A percentile compares a stretch with the other conserved stretches of the same genome.
These are phyloP conservation scores for Barbus barbus DNA, from an alignment of 2,113 vertebrate genomes.

Conservation along the genomic window DNA sequence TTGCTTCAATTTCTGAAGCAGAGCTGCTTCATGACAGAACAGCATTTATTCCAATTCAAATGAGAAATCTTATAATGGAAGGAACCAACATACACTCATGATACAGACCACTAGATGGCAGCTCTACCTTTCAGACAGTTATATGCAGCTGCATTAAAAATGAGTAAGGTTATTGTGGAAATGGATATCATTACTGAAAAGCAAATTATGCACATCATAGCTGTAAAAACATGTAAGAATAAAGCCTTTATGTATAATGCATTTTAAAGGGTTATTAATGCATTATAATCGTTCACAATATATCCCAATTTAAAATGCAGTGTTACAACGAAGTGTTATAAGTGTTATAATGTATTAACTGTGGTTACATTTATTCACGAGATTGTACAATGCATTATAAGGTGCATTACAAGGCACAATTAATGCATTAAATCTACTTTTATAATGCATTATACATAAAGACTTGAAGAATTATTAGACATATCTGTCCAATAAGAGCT, in stretches of 20 bases:
- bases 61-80: neutral
- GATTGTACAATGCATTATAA: no score
- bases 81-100: neutral
- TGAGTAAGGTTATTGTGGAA: neutral
- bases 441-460: no score
- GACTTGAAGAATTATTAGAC: no score
- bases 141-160: neutral
- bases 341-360: no score
- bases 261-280: no score
- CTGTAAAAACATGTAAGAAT: neutral
- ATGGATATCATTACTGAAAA: neutral
- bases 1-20: neutral
- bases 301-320: no score
- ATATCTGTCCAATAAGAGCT: neutral
- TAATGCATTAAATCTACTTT: no score
- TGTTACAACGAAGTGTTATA: no score
- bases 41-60: neutral
- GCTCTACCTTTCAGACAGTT: conserved; percentile 24
- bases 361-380: no score
- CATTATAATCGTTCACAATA: no score
- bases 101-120: conserved; percentile 41
- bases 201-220: neutral
- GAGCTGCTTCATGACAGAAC: neutral
- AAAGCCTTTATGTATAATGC: no score
- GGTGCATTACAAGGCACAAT: no score